phyloP scores from a whole-genome alignment of 2,888 invertebrate species.

The Drosophila cracens region DNA sequence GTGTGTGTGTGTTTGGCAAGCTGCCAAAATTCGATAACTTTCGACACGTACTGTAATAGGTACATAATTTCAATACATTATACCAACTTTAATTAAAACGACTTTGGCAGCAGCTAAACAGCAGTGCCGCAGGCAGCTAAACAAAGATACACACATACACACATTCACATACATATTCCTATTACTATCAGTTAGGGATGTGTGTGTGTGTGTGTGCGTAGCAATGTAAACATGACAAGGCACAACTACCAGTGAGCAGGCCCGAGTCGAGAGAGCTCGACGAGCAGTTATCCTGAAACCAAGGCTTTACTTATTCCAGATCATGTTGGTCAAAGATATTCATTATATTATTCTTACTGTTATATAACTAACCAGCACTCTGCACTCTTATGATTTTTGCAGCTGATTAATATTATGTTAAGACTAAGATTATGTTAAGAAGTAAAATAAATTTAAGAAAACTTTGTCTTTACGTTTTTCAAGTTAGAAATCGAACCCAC shows the following conservation, averaged over 20 bases:
- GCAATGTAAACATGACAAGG: neutral
- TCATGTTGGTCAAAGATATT: neutral
- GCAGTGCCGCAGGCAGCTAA: constrained; percentile 33
- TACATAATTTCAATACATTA: constrained; percentile 65
- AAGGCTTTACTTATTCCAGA: neutral
- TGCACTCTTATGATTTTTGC: neutral
- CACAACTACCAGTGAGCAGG: neutral
- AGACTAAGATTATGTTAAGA: too few relatives aligned
- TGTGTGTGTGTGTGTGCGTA: neutral
- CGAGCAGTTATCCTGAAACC: neutral
- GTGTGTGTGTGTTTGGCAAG: constrained; percentile 12
- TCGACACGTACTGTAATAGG: constrained; percentile 34
- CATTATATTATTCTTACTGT: neutral
- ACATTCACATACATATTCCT: neutral
- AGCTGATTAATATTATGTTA: neutral
- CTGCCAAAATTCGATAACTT: constrained; percentile 48
- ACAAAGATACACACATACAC: constrained; percentile 9
- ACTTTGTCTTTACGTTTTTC: neutral
- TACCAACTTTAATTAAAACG: constrained; percentile 75
- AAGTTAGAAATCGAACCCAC: neutral
- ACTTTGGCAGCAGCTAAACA: constrained; percentile 61
- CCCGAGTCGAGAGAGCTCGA: neutral
- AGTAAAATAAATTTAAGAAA: neutral
- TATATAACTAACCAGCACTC: neutral
- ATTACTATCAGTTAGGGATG: neutral